Conservation (phyloP, 2,888 invertebrate species). For the Tachina fera region DNA sequence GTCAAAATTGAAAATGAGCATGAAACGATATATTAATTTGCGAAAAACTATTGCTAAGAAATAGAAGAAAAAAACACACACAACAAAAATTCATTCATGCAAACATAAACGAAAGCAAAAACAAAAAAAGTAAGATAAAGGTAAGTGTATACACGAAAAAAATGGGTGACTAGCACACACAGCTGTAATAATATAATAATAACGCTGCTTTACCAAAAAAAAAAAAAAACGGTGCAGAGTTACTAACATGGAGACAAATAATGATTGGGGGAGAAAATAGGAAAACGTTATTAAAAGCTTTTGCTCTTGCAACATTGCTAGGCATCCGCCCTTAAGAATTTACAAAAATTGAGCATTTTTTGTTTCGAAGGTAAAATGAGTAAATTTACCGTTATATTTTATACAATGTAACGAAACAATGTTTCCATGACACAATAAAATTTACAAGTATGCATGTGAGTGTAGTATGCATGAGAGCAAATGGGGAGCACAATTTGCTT, state of each 20-base stretch:
- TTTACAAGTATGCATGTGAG: not conserved
- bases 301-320: not conserved
- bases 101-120: constrained; percentile 30
- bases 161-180: constrained; percentile 60
- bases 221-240: not conserved
- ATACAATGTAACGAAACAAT: not conserved
- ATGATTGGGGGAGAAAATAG: constrained; percentile 1
- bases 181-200: constrained; percentile 36
- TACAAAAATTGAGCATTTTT: constrained; percentile 6
- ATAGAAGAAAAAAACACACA: constrained; percentile 5
- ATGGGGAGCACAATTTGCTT: not conserved
- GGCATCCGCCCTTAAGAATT: constrained; percentile 71
- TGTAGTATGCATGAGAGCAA: not conserved
- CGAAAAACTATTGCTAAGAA: constrained; percentile 16
- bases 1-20: constrained; percentile 15
- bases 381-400: constrained; percentile 62
- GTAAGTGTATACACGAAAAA: not conserved
- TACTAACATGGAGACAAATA: constrained; percentile 12
- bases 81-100: constrained; percentile 69
- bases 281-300: constrained; percentile 15
- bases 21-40: constrained; percentile 36
- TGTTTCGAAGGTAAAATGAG: not conserved
- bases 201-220: constrained; percentile 1
- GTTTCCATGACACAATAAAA: not conserved
- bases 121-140: constrained; percentile 17